Conservation (phyloP, 2,113 vertebrate species). For the Paedocypris sp. region DNA sequence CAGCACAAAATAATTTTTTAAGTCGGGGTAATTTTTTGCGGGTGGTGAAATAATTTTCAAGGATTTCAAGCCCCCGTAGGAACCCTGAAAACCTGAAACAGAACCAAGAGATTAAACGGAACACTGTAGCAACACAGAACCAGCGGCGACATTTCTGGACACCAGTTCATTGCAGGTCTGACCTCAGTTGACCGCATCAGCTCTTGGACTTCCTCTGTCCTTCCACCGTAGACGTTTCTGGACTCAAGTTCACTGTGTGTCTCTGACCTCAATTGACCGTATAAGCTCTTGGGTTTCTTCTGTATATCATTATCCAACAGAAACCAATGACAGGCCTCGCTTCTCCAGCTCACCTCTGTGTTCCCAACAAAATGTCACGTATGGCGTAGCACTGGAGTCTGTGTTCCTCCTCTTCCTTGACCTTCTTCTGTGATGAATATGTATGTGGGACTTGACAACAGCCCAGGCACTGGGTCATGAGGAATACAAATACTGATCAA, state of each 20-base stretch:
- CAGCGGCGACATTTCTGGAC: not conserved
- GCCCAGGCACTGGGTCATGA: not conserved
- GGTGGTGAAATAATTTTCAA: no score
- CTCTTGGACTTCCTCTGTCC: no score
- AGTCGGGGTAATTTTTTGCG: no score
- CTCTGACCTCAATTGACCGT: conserved; percentile 11
- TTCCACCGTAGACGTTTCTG: not conserved
- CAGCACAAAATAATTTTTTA: no score
- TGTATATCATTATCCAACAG: conserved; percentile 19
- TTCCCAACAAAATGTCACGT: conserved; percentile 31
- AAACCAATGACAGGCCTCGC: conserved; percentile 4
- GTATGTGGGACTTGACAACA: conserved; percentile 15
- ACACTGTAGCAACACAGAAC: not conserved
- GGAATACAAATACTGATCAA: conserved; percentile 33
- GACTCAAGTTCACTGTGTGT: not conserved
- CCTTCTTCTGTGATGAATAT: conserved; percentile 40
- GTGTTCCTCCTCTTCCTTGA: conserved; percentile 23
- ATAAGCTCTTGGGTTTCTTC: conserved; percentile 1
- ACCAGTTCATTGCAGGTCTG: not conserved
- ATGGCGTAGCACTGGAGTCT: not conserved
- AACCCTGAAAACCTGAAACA: no score
- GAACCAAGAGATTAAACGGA: not conserved
- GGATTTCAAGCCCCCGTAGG: no score
- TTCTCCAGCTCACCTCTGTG: not conserved
- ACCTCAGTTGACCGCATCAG: conserved; percentile 16